Evolutionary conservation across 2,113 vertebrate species (phyloP), one percentile per base, ranked within the genome.

Genomic region (Noctilio leporinus): DNA sequence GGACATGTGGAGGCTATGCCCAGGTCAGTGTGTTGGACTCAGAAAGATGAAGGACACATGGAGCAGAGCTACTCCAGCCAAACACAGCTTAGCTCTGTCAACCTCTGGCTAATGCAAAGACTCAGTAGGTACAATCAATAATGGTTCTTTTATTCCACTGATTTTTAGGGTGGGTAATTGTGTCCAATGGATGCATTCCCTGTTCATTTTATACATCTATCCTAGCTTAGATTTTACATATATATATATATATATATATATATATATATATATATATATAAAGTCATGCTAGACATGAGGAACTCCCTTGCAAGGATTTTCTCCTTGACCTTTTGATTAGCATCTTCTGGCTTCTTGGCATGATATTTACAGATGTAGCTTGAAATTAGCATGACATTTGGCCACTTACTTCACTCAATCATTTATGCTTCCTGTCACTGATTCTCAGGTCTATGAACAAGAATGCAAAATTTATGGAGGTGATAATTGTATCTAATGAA

Each of bases 401-500:
- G 67, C 89, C 82, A 75, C 28, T 43, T 38, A 49, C 24, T 73
- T 90, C 93, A 65, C 83, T 76, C 65, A 91, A 86, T 94, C 85
- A 67, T 91, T 95, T 91, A 40, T 91, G 5, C 62, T 83, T 81
- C 20, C 22, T 75, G 24, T 89, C 64, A 33, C 14, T 9, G 62
- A 83, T 26, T 93, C 49, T 82, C 45, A 83, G 51, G n/a, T 47
- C 45, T 93, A 24, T 51, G 76, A 76, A 89, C 80, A 38, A 35
- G 69, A 95, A 67, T 92, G 38, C 6, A 49, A 89, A 87, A 94
- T 96, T 93, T 84, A 95, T 86, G 86, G 53, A 89, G 76, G 35
- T 81, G 75, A 89, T 94, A 91, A 97, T 76, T 96, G 28, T 75
- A 85, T 62, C 35, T 94, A 96, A 95, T 87, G 57, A 96, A 85